Percentiles rank a stretch among this genome's conserved stretches.
Conservation (phyloP, 2,888 invertebrate species). For the Tetheella fluctuosa region DNA sequence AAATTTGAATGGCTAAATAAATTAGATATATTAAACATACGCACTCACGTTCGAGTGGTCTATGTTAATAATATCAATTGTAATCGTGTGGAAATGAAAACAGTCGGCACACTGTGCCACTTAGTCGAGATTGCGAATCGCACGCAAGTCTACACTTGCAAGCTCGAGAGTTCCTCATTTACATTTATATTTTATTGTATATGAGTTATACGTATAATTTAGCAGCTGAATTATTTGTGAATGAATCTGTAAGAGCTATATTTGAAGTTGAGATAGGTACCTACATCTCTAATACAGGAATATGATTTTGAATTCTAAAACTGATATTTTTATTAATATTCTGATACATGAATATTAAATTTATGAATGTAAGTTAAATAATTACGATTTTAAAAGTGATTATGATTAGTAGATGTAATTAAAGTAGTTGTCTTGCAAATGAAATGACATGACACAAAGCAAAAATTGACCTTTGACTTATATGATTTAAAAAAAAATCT, state of each 20-base stretch:
- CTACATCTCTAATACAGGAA: too few relatives aligned
- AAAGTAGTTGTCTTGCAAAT: too few relatives aligned
- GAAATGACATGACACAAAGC: too few relatives aligned
- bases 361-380: too few relatives aligned
- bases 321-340: too few relatives aligned
- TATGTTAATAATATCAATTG: conserved; percentile 9
- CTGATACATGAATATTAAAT: too few relatives aligned
- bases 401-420: too few relatives aligned
- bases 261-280: not conserved
- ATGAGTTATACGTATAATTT: not conserved
- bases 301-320: too few relatives aligned
- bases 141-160: conserved; percentile 50
- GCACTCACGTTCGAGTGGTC: not conserved
- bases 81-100: conserved; percentile 34
- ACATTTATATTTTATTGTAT: conserved; percentile 17
- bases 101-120: conserved; percentile 59
- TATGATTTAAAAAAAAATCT: too few relatives aligned
- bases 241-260: not conserved
- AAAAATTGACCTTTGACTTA: too few relatives aligned
- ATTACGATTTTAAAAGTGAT: too few relatives aligned
- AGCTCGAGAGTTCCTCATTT: conserved; percentile 15
- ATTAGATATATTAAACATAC: not conserved
- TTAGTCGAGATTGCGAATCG: conserved; percentile 55
- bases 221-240: not conserved
- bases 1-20: not conserved